Evolutionary conservation across 1,140 invertebrate species (phyloP).

Genomic region (Drosophila suzukii): DNA sequence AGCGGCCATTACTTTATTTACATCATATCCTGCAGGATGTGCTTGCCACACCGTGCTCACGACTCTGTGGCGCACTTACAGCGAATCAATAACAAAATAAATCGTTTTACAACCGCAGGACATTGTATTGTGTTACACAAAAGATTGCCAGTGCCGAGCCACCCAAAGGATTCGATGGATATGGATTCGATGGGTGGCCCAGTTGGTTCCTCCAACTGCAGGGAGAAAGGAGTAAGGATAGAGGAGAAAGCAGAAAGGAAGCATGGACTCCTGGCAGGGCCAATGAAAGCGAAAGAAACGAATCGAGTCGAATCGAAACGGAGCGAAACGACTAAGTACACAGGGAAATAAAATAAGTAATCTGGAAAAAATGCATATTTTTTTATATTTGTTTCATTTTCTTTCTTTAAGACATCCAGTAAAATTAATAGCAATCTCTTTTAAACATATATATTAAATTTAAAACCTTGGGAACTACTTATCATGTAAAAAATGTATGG

Average conservation of each 20-base stretch:
- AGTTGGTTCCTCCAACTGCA: conserved; percentile 13
- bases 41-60: conserved; percentile 44
- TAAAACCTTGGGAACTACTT: too few species aligned
- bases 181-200: conserved; percentile 13
- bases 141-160: conserved; percentile 66
- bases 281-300: conserved; percentile 73
- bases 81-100: conserved; percentile 83
- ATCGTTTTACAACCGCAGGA: conserved; percentile 83
- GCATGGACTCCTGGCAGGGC: conserved; percentile 45
- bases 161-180: conserved; percentile 33
- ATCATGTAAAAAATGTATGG: too few species aligned
- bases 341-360: background rate
- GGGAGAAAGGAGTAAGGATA: conserved; percentile 1
- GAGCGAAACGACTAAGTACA: conserved; percentile 42
- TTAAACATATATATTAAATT: too few species aligned
- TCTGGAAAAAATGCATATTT: too few species aligned
- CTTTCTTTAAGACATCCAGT: too few species aligned
- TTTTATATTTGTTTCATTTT: too few species aligned
- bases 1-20: conserved; percentile 79
- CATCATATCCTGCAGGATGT: conserved; percentile 76
- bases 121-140: conserved; percentile 83
- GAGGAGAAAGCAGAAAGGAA: conserved; percentile 12
- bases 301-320: conserved; percentile 46
- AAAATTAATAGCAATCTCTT: too few species aligned
- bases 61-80: conserved; percentile 68